A percentile compares a stretch with the other conserved stretches of the same genome.
phyloP scores from a whole-genome alignment of 2,888 invertebrate genomes.

The Caradrina kadenii region DNA sequence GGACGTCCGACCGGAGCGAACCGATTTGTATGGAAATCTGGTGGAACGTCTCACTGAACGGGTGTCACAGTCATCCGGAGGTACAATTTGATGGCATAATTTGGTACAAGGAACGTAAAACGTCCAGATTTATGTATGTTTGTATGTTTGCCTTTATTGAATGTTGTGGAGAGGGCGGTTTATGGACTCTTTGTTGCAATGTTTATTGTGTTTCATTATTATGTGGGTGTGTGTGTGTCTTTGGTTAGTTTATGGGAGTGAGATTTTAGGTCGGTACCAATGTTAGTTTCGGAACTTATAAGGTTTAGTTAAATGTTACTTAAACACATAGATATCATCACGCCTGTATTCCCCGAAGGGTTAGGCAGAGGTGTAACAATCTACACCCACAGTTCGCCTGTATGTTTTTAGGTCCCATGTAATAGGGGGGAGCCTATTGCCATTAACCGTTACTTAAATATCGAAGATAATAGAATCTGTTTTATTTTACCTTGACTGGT shows the following conservation, averaged over 20 bases:
- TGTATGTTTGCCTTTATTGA: slow-evolving; percentile 85
- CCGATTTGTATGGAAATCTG: slow-evolving; percentile 89
- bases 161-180: slow-evolving; percentile 82
- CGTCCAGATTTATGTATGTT: slow-evolving; percentile 86
- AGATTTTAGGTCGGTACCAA: too few relatives aligned
- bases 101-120: slow-evolving; percentile 85
- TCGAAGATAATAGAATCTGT: too few relatives aligned
- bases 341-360: too few relatives aligned
- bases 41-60: slow-evolving; percentile 79
- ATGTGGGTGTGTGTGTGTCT: slow-evolving; percentile 9
- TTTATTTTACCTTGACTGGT: too few relatives aligned
- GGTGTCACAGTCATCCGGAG: slow-evolving; percentile 76
- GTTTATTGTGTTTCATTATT: slow-evolving; percentile 59
- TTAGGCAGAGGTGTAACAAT: too few relatives aligned
- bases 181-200: slow-evolving; percentile 68
- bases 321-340: too few relatives aligned
- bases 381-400: too few relatives aligned
- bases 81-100: slow-evolving; percentile 88
- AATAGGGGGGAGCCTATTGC: too few relatives aligned
- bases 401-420: too few relatives aligned
- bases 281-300: too few relatives aligned
- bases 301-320: too few relatives aligned
- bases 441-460: too few relatives aligned
- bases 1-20: slow-evolving; percentile 79
- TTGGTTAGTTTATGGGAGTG: slow-evolving; percentile 6